Evolutionary conservation across 2,113 vertebrate species (phyloP).

Genomic region (Otolemur garnettii): DNA sequence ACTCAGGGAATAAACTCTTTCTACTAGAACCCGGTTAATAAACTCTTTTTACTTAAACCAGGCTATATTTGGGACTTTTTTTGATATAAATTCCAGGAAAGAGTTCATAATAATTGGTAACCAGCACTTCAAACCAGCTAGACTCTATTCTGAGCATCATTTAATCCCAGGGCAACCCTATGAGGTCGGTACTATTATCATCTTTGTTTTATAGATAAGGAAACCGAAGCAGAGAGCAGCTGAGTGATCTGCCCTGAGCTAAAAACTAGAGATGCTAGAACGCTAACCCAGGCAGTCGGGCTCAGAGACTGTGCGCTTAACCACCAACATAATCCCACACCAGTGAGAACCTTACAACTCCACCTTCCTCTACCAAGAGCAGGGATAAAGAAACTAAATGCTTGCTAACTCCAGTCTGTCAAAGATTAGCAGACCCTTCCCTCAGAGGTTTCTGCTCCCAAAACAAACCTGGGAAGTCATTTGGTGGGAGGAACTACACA

Average conservation of each 20-base stretch:
- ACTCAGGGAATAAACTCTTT: background rate
- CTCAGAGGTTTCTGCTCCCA: background rate
- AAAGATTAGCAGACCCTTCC: background rate
- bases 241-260: background rate
- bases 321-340: background rate
- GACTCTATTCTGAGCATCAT: background rate
- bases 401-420: background rate
- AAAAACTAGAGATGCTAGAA: background rate
- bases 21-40: background rate
- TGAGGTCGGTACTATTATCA: background rate
- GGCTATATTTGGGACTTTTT: background rate
- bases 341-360: background rate
- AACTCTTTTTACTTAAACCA: background rate
- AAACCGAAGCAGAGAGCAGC: conserved; percentile 7
- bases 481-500: background rate
- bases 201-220: background rate
- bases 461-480: background rate
- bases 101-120: background rate
- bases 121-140: background rate
- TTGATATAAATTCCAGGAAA: background rate
- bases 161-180: background rate
- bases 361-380: background rate
- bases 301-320: background rate
- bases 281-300: background rate
- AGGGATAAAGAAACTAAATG: background rate